Evolutionary conservation across 2,888 invertebrate species (phyloP), one percentile per base, ranked within the genome.

Genomic region (Ariolimax columbianus): DNA sequence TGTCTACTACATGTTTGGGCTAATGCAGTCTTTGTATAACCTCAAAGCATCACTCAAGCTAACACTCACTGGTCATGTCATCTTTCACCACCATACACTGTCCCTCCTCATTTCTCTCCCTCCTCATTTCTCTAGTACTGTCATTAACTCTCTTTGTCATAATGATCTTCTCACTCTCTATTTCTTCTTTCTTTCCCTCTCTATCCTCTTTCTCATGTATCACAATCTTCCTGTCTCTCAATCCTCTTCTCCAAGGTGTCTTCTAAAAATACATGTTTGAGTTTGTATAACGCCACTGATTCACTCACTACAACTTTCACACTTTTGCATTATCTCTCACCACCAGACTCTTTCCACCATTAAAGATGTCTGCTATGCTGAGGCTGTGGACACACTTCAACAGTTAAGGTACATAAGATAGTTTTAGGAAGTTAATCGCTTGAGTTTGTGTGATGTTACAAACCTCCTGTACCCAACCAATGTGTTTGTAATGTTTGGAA

Each of bases 311-410:
- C 55, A 55, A 4, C 14, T 47, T 9, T 47, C 6, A 55, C 9
- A 68, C 23, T 3, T 72, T 38, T 23, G 26, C 26, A 23, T 23
- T 26, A 26, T 72, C 26, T 72, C 23, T 40, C 26, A 23, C 11
- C 68, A 36, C 72, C 91, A 94, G 92, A 92, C 92, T 83, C 86
- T 94, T 77, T 93, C 94, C 1, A 91, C 89, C 6, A 89, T 94
- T 3, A 92, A 93, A 79, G 93, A 94, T 79, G 91, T 93, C 19
- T 91, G 93, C 87, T 97, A 97, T 92, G 95, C 95, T 59, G 96
- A 96, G 86, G 96, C 97, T 0, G 96, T 97, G 85, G 97, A 94
- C 92, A 96, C 96, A 0, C 94, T 97, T 51, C 97, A 97, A 92
- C 96, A 97, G 92, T 94, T 97, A 72, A 93, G 94, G 93, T 93